Conservation (phyloP, 2,113 vertebrate genomes). For the Malurus cyaneus region DNA sequence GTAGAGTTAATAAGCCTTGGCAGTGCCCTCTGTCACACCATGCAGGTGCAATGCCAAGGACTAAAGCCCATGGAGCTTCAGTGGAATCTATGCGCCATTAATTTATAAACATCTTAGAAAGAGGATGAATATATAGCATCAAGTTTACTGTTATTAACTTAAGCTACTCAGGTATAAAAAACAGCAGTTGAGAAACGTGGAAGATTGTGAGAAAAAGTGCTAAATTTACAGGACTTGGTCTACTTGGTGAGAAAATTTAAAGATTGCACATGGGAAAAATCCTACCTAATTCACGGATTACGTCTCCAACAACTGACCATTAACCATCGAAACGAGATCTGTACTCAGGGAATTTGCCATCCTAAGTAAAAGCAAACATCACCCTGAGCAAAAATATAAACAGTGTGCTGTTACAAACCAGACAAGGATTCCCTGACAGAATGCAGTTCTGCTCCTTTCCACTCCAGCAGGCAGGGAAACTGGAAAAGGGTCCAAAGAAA, state of each 20-base stretch:
- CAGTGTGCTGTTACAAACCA: background rate
- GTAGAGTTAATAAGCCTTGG: background rate
- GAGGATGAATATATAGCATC: background rate
- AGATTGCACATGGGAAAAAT: fast-evolving
- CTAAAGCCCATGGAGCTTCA: background rate
- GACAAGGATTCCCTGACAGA: background rate
- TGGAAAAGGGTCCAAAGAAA: background rate
- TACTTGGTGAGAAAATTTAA: background rate
- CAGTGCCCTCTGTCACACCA: background rate
- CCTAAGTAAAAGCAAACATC: background rate
- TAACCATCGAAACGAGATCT: fast-evolving
- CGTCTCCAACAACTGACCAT: background rate
- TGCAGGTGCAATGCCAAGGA: background rate
- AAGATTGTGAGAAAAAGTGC: background rate
- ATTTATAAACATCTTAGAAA: background rate
- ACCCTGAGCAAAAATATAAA: background rate
- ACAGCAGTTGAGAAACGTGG: background rate
- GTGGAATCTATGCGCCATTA: background rate
- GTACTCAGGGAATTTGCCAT: background rate
- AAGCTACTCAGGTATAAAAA: background rate
- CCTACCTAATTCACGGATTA: background rate
- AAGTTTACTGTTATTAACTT: background rate
- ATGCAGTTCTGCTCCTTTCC: background rate
- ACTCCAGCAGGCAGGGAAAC: background rate
- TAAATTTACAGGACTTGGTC: background rate